These are phyloP conservation scores for Thyatira batis DNA, from an alignment of 2,888 invertebrate species.

Conservation along the genomic window DNA sequence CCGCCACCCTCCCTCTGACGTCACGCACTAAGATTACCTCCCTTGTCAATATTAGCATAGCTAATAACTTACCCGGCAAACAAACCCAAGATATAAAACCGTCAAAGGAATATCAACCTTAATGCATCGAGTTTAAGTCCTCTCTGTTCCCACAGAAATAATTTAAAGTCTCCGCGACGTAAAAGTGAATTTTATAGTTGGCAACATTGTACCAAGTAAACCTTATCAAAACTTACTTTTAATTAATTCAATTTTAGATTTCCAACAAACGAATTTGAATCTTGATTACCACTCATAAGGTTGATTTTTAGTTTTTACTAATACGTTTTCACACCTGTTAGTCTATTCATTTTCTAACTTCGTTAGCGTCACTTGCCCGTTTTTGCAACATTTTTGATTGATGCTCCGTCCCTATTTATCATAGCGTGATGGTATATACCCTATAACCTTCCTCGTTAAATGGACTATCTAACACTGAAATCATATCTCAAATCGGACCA, in stretches of 20 bases:
- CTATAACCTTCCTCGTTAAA: too few relatives aligned
- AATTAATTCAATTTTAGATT: background rate
- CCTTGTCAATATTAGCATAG: conserved; percentile 23
- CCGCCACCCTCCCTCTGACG: conserved; percentile 13
- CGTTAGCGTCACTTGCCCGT: too few relatives aligned
- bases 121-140: background rate
- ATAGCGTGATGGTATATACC: too few relatives aligned
- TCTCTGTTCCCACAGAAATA: background rate
- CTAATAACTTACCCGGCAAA: conserved; percentile 26
- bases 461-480: too few relatives aligned
- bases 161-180: background rate
- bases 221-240: background rate
- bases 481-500: too few relatives aligned
- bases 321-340: background rate
- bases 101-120: conserved; percentile 17
- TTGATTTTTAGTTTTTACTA: background rate
- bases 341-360: too few relatives aligned
- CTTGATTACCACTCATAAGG: background rate
- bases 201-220: background rate
- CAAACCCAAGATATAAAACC: conserved; percentile 12
- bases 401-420: too few relatives aligned
- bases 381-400: too few relatives aligned
- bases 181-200: background rate
- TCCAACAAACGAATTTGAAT: background rate
- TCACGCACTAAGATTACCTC: conserved; percentile 21